Evolutionary conservation across 2,797 vertebrate species (phyloP).

Genomic region (Poecilia picta): DNA sequence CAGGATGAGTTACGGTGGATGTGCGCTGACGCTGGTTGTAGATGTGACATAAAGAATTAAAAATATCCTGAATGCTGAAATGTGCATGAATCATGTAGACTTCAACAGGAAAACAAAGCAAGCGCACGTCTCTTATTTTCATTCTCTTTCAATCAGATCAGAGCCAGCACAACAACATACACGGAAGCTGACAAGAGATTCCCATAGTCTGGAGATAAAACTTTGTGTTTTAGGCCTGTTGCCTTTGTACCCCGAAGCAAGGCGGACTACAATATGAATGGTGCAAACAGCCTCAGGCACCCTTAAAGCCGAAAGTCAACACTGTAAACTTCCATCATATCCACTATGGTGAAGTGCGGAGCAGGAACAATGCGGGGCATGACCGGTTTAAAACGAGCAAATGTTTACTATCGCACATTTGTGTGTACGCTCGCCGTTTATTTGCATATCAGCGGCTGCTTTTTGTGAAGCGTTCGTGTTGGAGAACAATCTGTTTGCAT

Average conservation of each 20-base stretch:
- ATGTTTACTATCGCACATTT: background rate
- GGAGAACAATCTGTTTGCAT: slow-evolving; percentile 49
- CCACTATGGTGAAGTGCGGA: background rate
- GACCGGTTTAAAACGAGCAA: background rate
- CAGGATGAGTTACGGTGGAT: background rate
- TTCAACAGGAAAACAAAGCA: background rate
- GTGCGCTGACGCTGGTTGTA: background rate
- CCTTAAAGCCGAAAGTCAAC: slow-evolving; percentile 34
- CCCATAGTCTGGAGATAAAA: slow-evolving; percentile 12
- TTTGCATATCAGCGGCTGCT: slow-evolving; percentile 2
- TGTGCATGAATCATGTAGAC: background rate
- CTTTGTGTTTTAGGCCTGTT: slow-evolving; percentile 1
- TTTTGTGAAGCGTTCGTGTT: slow-evolving; percentile 27
- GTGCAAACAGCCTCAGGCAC: slow-evolving; percentile 32
- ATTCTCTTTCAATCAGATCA: background rate
- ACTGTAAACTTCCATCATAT: slow-evolving; percentile 16
- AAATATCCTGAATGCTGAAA: background rate
- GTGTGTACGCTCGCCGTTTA: background rate
- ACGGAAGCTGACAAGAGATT: slow-evolving; percentile 9
- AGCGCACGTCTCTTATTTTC: background rate
- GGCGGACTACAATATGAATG: slow-evolving; percentile 4
- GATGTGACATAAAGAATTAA: background rate
- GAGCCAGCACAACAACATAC: background rate
- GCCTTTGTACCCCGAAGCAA: slow-evolving; percentile 10
- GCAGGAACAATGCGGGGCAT: slow-evolving; percentile 11